Conservation (phyloP, 2,888 invertebrate genomes). For the Perizoma affinitatum region DNA sequence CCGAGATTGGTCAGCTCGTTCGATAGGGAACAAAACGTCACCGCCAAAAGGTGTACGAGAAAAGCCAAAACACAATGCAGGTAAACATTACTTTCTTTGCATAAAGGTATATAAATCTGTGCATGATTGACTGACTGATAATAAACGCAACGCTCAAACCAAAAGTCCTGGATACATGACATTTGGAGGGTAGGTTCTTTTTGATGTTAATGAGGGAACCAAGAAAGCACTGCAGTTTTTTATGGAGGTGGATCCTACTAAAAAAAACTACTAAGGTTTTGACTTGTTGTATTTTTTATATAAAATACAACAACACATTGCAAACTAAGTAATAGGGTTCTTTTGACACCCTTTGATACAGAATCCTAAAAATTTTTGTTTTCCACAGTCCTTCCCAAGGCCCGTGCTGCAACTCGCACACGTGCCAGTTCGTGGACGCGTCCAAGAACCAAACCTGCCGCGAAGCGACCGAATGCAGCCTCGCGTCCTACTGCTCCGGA, state of each 20-base stretch:
- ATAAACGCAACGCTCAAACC: no score
- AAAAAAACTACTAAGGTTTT: no score
- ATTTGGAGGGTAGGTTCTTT: no score
- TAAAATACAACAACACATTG: no score
- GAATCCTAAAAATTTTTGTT: neutral
- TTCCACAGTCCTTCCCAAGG: slow-evolving; percentile 96
- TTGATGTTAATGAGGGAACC: no score
- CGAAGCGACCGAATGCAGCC: slow-evolving; percentile 94
- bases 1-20: slow-evolving; percentile 90
- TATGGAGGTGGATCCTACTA: no score
- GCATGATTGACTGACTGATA: no score
- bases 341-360: no score
- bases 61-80: slow-evolving; percentile 92
- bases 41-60: slow-evolving; percentile 92
- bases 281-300: no score
- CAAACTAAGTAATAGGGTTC: no score
- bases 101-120: neutral
- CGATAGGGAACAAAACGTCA: slow-evolving; percentile 87
- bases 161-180: no score
- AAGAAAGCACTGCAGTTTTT: no score
- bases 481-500: slow-evolving; percentile 94
- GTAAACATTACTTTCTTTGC: slow-evolving; percentile 59
- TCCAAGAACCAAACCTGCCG: slow-evolving; percentile 89
- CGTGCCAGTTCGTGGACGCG: slow-evolving; percentile 90
- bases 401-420: slow-evolving; percentile 94